phyloP scores from a whole-genome alignment of 2,797 vertebrate species.

The Gadopsis marmoratus region DNA sequence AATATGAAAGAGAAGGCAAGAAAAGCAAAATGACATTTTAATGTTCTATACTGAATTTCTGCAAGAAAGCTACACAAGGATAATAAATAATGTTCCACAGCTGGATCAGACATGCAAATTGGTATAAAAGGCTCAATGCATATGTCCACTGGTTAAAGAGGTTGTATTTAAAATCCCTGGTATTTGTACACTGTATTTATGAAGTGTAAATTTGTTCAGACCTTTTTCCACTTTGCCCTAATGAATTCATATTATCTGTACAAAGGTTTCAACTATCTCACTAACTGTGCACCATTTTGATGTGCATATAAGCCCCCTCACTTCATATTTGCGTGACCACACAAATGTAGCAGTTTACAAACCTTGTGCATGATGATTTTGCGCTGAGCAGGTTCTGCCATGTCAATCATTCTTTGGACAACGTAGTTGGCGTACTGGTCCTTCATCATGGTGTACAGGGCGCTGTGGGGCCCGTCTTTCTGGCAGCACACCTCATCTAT shows the following conservation, averaged over 20 bases:
- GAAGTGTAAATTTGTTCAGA: not conserved
- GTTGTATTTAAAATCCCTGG: not conserved
- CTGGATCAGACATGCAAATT: not conserved
- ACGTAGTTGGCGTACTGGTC: constrained; percentile 99
- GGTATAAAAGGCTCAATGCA: not conserved
- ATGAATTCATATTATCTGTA: not conserved
- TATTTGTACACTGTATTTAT: not conserved
- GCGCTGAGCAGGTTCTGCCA: constrained; percentile 97
- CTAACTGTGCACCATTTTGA: no score
- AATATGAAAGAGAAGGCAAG: not conserved
- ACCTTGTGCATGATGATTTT: constrained; percentile 99
- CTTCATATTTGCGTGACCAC: not conserved
- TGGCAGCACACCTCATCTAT: constrained; percentile 99
- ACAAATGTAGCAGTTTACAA: not conserved
- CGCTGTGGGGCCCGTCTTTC: constrained; percentile 99
- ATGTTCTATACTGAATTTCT: not conserved
- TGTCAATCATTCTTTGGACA: constrained; percentile 99
- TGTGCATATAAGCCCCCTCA: no score
- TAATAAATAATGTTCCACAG: not conserved
- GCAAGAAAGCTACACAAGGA: no score
- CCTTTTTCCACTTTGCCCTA: not conserved
- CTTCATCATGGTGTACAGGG: constrained; percentile 99
- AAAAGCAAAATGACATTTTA: not conserved
- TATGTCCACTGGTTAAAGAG: not conserved
- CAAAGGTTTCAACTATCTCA: not conserved